Base-by-base conservation (phyloP, 2,797 vertebrate genomes). In the Lutjanus campechanus region DNA sequence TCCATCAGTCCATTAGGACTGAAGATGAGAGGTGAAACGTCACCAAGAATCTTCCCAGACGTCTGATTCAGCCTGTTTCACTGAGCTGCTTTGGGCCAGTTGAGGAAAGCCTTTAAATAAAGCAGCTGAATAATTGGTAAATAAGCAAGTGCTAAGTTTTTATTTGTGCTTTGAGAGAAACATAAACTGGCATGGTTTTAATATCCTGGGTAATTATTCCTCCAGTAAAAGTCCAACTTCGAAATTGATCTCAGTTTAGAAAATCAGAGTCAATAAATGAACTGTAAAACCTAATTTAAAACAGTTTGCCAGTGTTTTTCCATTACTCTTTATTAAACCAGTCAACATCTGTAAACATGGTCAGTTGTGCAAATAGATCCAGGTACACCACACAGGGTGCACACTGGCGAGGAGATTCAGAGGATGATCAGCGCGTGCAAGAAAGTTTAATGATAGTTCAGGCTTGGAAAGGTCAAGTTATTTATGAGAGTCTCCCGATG, bases 91-190 rank as follows among this genome's bases (percentile, higher is more conserved):
- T 51, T 8, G 72, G 51, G 40, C 22, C 20, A 54, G 59, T 43
- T n/a, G 41, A 15, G 13, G 12, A n/a, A 74, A 79, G 73, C 43
- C 25, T 74, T 56, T 8, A 56, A 67, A 75, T 69, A 62, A 81
- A 75, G 6, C 51, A 7, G 12, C 2, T 67, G 41, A 41, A 49
- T 71, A 51, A 79, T 7, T 58, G 11, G n/a, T 1, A 61, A 53
- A 51, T 59, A 63, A 81, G 15, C 40, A 7, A 29, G 5, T 13
- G 36, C 58, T 64, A 11, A 2, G 20, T n/a, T 71, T 75, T 82
- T 58, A 74, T 80, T 74, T 58, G 15, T 67, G 51, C 25, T 69
- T 46, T 15, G 8, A 40, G 20, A 63, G 19, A 53, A 41, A 7
- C 17, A n/a, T 22, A 29, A 62, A 66, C 19, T 0, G 13, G 63